Conservation (phyloP, 2,113 vertebrate genomes). For the Todiramphus saurophagus region DNA sequence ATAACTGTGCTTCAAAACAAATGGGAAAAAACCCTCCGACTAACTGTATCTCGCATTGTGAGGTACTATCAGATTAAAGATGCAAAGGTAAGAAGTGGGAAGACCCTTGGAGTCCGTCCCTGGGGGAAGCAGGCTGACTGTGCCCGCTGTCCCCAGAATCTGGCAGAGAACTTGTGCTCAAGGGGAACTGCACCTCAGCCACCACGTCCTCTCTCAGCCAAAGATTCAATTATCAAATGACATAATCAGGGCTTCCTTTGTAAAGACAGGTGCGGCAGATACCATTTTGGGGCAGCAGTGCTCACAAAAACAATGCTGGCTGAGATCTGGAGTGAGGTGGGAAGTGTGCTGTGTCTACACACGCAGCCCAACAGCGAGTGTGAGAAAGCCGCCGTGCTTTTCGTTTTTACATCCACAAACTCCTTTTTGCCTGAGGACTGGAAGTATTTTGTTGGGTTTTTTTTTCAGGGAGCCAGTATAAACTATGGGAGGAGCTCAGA, state of each 20-base stretch:
- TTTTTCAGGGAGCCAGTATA: not conserved
- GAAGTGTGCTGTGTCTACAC: not conserved
- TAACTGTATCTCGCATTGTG: not conserved
- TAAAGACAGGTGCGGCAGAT: not conserved
- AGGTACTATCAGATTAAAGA: not conserved
- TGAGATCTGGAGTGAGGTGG: not conserved
- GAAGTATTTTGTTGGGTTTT: not conserved
- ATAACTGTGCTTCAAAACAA: not conserved
- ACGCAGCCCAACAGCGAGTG: not conserved
- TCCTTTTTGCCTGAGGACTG: not conserved
- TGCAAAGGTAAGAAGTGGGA: not conserved
- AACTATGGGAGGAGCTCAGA: not conserved
- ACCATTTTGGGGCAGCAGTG: not conserved
- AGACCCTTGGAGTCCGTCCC: not conserved
- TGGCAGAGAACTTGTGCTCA: not conserved
- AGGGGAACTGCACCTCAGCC: accelerated
- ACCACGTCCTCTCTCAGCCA: not conserved
- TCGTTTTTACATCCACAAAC: not conserved
- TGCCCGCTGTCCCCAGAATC: not conserved
- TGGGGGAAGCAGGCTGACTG: not conserved
- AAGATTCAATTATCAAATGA: not conserved
- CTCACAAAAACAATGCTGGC: not conserved
- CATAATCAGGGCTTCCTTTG: not conserved
- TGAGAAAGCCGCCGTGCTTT: not conserved
- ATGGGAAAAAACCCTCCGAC: accelerated